Percentiles rank a stretch among this genome's conserved stretches.
Evolutionary conservation across 2,797 vertebrate genomes (phyloP).

Genomic region (Mormyrops boulengeri): DNA sequence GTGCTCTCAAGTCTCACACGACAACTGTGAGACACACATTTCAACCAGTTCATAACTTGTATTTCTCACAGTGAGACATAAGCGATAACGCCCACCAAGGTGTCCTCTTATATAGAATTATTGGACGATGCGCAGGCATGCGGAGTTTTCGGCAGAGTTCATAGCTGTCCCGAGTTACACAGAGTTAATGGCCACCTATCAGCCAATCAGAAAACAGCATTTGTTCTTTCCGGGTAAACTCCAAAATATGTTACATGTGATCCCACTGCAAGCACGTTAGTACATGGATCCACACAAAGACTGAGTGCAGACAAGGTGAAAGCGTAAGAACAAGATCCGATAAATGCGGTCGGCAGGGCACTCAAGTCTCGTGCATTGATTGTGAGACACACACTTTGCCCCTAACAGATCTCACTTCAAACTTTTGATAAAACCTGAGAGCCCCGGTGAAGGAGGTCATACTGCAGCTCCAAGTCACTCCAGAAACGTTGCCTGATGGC

Average conservation of each 20-base stretch:
- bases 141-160: not conserved
- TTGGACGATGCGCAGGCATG: not conserved
- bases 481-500: not conserved
- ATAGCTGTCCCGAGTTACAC: not conserved
- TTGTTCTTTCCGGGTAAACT: not conserved
- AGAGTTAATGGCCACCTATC: not conserved
- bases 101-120: not conserved
- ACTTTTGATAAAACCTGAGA: not conserved
- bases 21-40: not conserved
- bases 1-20: not conserved
- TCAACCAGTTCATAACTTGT: not conserved
- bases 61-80: not conserved
- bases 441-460: not conserved
- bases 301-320: not conserved
- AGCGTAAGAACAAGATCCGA: not conserved
- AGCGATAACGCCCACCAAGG: not conserved
- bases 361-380: not conserved
- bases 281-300: not conserved
- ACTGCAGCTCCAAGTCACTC: not conserved
- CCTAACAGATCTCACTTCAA: not conserved
- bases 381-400: not conserved
- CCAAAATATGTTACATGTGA: not conserved
- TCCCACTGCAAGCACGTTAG: not conserved
- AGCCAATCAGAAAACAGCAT: not conserved
- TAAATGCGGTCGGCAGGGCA: not conserved